Base-by-base conservation (phyloP, 2,113 vertebrate genomes). In the Hypocryptadius cinnamomeus region DNA sequence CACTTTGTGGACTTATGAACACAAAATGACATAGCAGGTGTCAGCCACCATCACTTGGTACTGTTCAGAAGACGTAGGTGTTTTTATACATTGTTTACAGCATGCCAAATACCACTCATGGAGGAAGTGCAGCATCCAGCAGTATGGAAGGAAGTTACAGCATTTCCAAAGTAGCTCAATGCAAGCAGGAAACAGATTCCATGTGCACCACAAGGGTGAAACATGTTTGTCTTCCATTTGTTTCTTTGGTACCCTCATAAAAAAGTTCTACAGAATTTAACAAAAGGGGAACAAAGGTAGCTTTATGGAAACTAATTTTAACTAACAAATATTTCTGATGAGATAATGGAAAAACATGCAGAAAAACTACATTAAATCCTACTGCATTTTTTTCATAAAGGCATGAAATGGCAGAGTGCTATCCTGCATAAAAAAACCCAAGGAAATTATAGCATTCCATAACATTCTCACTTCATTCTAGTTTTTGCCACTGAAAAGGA, bases 201-300 rank as follows among this genome's bases (percentile, higher is more conserved):
- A 73, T 30, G 77, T 82, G 66, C 68, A 85, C 85, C 74, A 76
- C 61, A 37, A 73, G 35, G 24, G 11, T 88, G 76, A 79, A 92
- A 60, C 44, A 19, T 14, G 17, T 71, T 92, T 78, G 31, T 86
- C 71, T 93, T 93, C 83, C 72, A 48, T 69, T 89, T 1, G 1
- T 65, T 92, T 81, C 95, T 91, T 92, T 93, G 73, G 66, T 96
- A 87, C 45, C 74, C 86, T 65, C 65, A 72, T 53, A 21, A 92
- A 65, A 82, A 72, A 73, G 33, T 61, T 78, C 66, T 45, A 54
- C 5, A 77, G 80, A 91, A 82, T 79, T 88, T 85, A 88, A 90
- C 33, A 44, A 30, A 74, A 33, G 16, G 48, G n/a, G 23, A 89
- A 79, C 39, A 88, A 85, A 68, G 20, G 64, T 37, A 60, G 44